Evolutionary conservation across 2,888 invertebrate species (phyloP).

Genomic region (Elegia similella): DNA sequence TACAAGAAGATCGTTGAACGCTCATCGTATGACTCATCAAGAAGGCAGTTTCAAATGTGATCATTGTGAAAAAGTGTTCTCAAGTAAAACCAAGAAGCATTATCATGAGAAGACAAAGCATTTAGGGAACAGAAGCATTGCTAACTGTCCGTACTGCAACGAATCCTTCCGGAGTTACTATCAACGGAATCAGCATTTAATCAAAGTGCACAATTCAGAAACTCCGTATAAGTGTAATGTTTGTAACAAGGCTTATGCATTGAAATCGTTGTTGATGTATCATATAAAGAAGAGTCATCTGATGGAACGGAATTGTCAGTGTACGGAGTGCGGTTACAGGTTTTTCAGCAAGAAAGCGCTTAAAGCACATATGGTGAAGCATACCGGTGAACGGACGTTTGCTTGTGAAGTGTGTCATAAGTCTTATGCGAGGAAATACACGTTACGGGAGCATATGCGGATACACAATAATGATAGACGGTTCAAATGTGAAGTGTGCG

Average conservation of each 20-base stretch:
- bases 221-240: conserved; percentile 69
- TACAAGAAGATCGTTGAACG: conserved; percentile 55
- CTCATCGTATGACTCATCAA: conserved; percentile 55
- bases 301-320: conserved; percentile 72
- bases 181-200: conserved; percentile 64
- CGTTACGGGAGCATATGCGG: conserved; percentile 64
- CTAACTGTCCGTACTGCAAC: conserved; percentile 65
- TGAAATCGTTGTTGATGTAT: conserved; percentile 63
- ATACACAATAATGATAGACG: conserved; percentile 68
- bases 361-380: conserved; percentile 75
- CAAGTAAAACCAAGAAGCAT: conserved; percentile 51
- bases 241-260: conserved; percentile 54
- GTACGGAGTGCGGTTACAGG: conserved; percentile 71
- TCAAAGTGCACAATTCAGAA: conserved; percentile 66
- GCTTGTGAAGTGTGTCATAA: conserved; percentile 60
- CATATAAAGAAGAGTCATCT: conserved; percentile 72
- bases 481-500: conserved; percentile 60
- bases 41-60: conserved; percentile 66
- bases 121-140: conserved; percentile 59
- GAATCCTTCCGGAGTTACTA: conserved; percentile 65
- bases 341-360: conserved; percentile 79
- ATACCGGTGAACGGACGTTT: conserved; percentile 63
- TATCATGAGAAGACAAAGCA: conserved; percentile 70
- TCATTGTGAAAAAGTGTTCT: conserved; percentile 63
- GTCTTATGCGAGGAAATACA: conserved; percentile 64